Evolutionary conservation across 1,140 invertebrate species (phyloP), one percentile per base, ranked within the genome.

Genomic region (Gonatopus flavifemur): DNA sequence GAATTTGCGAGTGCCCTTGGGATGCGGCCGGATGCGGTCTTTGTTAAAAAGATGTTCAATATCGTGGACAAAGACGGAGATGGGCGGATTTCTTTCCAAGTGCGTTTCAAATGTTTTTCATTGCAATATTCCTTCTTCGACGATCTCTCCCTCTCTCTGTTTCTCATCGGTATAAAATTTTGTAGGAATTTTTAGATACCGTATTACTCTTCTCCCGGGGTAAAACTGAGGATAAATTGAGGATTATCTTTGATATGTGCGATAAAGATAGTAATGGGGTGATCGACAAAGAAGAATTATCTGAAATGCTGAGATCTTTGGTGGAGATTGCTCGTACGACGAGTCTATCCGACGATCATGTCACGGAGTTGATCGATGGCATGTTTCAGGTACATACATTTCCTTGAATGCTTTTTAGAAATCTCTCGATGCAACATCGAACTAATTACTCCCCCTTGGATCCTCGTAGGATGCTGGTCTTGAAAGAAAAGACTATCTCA

Each of bases 31-130:
- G 91, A 96, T 68, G 96, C 94, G 19, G 88, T 98, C 10, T 99
- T 99, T 76, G 96, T 99, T 0, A 90, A 95, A 57, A 94, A 98
- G 78, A 98, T 99, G 96, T 99, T 99, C 70, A 96, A 96, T 60
- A 94, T 98, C 58, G 94, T 98, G 0, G 95, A 98, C 72, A 96
- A 96, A 64, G 94, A 98, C 72, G 84, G 93, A 35, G 94, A 97
- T 74, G 94, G 95, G 1, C 83, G 93, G 60, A 98, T 99, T 62
- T 96, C 93, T 8, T 99, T 98, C 72, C 93, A 97, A 77, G 84
- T 86, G 59, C 13, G 15, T 7, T 1, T 36, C 19, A 3, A 21
- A 20, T 3, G n/a, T 28, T 46, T 46, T 19, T 16, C 24, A 3
- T 13, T 9, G 19, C n/a, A n/a, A 16, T 20, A 6, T 3, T 19